Evolutionary conservation across 2,888 invertebrate species (phyloP).

Genomic region (Capitulum mitella): DNA sequence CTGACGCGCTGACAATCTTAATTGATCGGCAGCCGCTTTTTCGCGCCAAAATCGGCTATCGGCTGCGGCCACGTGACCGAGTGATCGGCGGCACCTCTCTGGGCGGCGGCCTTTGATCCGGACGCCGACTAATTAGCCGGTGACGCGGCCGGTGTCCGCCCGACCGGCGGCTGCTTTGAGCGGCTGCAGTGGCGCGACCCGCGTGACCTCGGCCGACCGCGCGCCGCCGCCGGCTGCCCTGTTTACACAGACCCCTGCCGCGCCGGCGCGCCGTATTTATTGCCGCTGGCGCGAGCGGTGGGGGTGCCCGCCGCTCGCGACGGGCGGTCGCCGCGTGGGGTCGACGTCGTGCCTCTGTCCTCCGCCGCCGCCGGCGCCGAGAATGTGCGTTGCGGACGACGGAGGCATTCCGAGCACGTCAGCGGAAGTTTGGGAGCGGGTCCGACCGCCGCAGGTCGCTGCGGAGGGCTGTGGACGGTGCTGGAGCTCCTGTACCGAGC

Average conservation of each 20-base stretch:
- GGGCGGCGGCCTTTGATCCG: neutral
- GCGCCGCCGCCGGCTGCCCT: neutral
- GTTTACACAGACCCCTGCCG: neutral
- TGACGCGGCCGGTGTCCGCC: neutral
- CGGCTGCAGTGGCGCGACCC: neutral
- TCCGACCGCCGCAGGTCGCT: too few relatives aligned
- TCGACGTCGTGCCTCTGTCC: too few relatives aligned
- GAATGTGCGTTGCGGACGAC: too few relatives aligned
- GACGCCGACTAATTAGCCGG: neutral
- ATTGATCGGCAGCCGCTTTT: neutral
- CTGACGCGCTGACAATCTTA: neutral
- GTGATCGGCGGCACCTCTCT: neutral
- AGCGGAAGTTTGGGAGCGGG: too few relatives aligned
- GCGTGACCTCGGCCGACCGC: neutral
- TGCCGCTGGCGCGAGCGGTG: neutral
- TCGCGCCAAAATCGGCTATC: neutral
- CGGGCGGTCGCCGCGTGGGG: too few relatives aligned
- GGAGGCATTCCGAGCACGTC: too few relatives aligned
- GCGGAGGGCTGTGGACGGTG: too few relatives aligned
- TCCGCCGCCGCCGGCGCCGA: too few relatives aligned
- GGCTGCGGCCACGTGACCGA: neutral
- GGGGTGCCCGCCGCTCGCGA: neutral
- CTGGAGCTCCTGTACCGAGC: too few relatives aligned
- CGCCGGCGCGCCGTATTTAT: neutral
- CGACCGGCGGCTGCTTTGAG: slow-evolving; percentile 4